Conservation (phyloP, 2,888 invertebrate species). For the Malachius bipustulatus region DNA sequence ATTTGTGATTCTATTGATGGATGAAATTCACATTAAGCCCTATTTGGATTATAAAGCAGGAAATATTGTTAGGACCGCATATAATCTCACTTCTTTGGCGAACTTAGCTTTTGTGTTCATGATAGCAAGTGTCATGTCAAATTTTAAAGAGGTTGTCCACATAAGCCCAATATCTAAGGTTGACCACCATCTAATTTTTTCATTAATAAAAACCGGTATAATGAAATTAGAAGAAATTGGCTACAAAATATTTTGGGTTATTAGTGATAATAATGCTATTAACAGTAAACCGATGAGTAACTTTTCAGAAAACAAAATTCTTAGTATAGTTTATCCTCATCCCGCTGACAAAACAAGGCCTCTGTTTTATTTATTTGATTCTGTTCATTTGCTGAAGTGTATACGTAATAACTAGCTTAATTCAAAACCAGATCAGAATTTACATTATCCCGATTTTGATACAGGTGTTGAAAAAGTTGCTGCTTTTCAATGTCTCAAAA, state of each 20-base stretch:
- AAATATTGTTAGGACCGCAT: too few relatives aligned
- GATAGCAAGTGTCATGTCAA: slow-evolving; percentile 9
- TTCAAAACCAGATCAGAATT: slow-evolving; percentile 5
- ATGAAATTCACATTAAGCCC: too few relatives aligned
- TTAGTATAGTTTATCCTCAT: slow-evolving; percentile 13
- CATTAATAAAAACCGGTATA: slow-evolving; percentile 5
- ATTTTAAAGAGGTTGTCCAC: slow-evolving; percentile 12
- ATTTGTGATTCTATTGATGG: too few relatives aligned
- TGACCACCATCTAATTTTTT: neutral
- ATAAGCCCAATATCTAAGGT: slow-evolving; percentile 9
- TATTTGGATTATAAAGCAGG: too few relatives aligned
- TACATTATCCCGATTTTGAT: slow-evolving; percentile 6
- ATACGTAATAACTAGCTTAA: slow-evolving; percentile 11
- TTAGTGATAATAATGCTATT: slow-evolving; percentile 14
- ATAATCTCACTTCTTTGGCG: too few relatives aligned
- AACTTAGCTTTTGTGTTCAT: slow-evolving; percentile 8
- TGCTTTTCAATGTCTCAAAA: slow-evolving; percentile 5
- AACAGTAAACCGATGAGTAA: slow-evolving; percentile 14
- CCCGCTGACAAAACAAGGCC: slow-evolving; percentile 11
- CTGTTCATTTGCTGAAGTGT: slow-evolving; percentile 12
- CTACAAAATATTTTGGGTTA: slow-evolving; percentile 12
- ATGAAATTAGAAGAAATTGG: slow-evolving; percentile 12
- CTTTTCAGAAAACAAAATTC: slow-evolving; percentile 11
- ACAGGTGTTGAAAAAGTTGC: slow-evolving; percentile 6
- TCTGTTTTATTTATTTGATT: slow-evolving; percentile 13